Evolutionary conservation across 2,113 vertebrate genomes (phyloP).

Genomic region (Coregonus clupeaformis): DNA sequence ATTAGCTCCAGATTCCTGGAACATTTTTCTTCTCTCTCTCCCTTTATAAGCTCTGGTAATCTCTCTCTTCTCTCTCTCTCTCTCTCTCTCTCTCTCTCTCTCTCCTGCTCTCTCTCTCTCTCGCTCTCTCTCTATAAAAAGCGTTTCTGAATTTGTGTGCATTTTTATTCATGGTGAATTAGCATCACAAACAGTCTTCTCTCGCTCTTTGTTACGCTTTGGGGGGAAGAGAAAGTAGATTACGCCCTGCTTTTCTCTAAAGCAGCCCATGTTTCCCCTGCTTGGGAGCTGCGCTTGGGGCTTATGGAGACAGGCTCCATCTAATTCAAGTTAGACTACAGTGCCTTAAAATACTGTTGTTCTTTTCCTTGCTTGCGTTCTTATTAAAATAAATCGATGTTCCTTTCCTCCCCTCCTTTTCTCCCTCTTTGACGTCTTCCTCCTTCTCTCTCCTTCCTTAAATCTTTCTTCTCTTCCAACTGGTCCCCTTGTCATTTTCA

Average conservation of each 20-base stretch:
- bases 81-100: neutral
- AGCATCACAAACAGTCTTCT: slow-evolving; percentile 64
- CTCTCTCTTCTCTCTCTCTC: neutral
- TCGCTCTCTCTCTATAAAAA: slow-evolving; percentile 9
- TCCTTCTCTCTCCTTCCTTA: too few relatives aligned
- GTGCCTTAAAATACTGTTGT: slow-evolving; percentile 19
- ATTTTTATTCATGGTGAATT: slow-evolving; percentile 67
- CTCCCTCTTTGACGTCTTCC: neutral
- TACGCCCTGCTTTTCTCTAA: slow-evolving; percentile 44
- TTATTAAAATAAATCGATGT: too few relatives aligned
- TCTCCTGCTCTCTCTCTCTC: neutral
- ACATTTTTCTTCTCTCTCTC: too few relatives aligned
- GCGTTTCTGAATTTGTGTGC: slow-evolving; percentile 47
- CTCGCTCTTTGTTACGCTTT: slow-evolving; percentile 60
- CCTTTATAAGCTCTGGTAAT: too few relatives aligned
- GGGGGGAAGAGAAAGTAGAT: slow-evolving; percentile 58
- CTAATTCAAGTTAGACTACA: slow-evolving; percentile 36
- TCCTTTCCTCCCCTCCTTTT: neutral
- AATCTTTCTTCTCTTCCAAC: too few relatives aligned
- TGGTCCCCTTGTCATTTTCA: too few relatives aligned
- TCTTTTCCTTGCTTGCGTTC: too few relatives aligned
- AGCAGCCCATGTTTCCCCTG: slow-evolving; percentile 48
- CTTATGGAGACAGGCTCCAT: slow-evolving; percentile 47
- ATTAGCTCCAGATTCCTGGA: neutral
- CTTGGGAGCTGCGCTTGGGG: slow-evolving; percentile 47